These are phyloP conservation scores for Ptilonorhynchus violaceus DNA, from an alignment of 2,113 vertebrate species.

Conservation along the genomic window DNA sequence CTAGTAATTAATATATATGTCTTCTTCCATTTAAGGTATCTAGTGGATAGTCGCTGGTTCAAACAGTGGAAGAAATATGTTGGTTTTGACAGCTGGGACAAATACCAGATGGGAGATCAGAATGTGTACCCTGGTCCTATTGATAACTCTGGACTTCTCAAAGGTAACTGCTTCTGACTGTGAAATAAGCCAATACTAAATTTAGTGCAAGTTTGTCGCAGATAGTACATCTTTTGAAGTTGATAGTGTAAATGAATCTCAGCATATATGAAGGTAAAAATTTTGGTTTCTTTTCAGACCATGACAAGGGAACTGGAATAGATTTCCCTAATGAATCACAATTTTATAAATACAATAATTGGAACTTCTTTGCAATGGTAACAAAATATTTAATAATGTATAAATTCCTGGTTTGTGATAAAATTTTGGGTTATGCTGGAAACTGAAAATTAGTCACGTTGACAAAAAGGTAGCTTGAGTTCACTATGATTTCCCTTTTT, in stretches of 20 bases:
- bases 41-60: conserved; percentile 98
- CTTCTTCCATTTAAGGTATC: conserved; percentile 81
- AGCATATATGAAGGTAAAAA: neutral
- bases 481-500: neutral
- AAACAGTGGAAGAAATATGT: conserved; percentile 99
- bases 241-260: neutral
- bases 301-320: neutral
- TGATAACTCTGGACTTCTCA: conserved; percentile 96
- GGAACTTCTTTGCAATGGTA: neutral
- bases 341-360: neutral
- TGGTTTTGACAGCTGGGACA: conserved; percentile 99
- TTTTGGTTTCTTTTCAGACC: neutral
- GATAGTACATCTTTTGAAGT: neutral
- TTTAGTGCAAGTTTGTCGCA: neutral
- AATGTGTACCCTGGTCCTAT: conserved; percentile 97
- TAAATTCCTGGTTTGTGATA: neutral
- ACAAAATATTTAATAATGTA: neutral
- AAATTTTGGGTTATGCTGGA: neutral
- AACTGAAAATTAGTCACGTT: neutral
- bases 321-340: neutral
- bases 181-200: neutral
- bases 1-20: neutral
- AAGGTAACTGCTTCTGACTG: conserved; percentile 79
- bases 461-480: neutral
- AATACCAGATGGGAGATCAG: conserved; percentile 98